Evolutionary conservation across 2,113 vertebrate species (phyloP).

Genomic region (Charina bottae): DNA sequence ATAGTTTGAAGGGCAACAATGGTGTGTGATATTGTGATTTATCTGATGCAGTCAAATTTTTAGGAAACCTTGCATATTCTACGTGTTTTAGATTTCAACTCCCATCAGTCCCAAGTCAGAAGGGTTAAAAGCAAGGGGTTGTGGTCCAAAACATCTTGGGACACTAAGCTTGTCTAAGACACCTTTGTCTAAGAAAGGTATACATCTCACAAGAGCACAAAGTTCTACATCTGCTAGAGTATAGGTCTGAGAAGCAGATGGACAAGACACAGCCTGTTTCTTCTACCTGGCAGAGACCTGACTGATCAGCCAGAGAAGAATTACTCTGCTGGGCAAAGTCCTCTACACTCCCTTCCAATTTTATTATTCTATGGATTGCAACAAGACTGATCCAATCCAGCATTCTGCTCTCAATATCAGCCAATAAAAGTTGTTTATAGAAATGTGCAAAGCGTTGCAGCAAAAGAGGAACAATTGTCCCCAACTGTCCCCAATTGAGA

Average conservation of each 20-base stretch:
- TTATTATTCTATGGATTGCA: background rate
- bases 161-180: background rate
- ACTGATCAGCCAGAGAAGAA: background rate
- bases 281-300: background rate
- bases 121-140: background rate
- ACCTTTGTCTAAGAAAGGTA: background rate
- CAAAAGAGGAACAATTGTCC: background rate
- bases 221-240: background rate
- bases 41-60: background rate
- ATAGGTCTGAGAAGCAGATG: background rate
- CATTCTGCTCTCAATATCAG: background rate
- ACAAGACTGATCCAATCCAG: background rate
- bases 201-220: background rate
- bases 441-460: background rate
- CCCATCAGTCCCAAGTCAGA: background rate
- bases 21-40: background rate
- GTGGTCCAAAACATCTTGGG: background rate
- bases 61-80: background rate
- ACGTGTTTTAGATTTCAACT: background rate
- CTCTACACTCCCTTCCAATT: background rate
- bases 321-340: background rate
- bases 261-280: background rate
- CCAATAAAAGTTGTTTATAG: background rate
- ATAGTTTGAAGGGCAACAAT: background rate
- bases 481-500: background rate